Percentiles rank a stretch among this genome's conserved stretches.
Conservation (phyloP, 2,113 vertebrate genomes). For the Pseudolaguvia tuberculata region DNA sequence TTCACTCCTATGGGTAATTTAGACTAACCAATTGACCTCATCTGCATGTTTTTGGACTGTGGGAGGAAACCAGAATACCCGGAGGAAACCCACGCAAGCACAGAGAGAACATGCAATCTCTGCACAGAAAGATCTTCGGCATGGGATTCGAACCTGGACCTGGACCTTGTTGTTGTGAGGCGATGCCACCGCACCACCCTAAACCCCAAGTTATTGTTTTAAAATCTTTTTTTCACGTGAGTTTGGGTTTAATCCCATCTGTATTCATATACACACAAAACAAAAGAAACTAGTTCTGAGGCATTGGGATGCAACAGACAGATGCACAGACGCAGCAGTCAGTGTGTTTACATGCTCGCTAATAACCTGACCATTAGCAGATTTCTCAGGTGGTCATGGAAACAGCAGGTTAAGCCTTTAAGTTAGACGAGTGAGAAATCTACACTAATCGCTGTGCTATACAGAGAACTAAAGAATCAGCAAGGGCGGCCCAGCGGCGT, state of each 20-base stretch:
- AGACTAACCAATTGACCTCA: no score
- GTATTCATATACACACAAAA: neutral
- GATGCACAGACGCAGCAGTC: neutral
- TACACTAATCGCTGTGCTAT: neutral
- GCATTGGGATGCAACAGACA: neutral
- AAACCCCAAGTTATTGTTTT: neutral
- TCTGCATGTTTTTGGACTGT: no score
- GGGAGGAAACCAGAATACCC: no score
- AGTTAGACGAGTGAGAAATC: neutral
- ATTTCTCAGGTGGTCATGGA: slow-evolving; percentile 1
- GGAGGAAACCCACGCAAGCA: no score
- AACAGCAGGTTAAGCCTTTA: neutral
- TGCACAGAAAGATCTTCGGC: no score
- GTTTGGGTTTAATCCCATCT: neutral
- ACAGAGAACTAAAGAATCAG: neutral
- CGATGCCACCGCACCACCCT: no score
- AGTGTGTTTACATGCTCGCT: neutral
- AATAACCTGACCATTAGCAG: slow-evolving; percentile 7
- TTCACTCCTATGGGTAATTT: no score
- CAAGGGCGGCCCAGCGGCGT: no score
- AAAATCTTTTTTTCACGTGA: neutral
- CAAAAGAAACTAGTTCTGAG: neutral
- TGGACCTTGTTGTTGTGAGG: no score
- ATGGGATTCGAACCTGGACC: no score
- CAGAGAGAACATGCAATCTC: no score